phyloP scores from a whole-genome alignment of 2,113 vertebrate genomes.

The Thymallus thymallus region DNA sequence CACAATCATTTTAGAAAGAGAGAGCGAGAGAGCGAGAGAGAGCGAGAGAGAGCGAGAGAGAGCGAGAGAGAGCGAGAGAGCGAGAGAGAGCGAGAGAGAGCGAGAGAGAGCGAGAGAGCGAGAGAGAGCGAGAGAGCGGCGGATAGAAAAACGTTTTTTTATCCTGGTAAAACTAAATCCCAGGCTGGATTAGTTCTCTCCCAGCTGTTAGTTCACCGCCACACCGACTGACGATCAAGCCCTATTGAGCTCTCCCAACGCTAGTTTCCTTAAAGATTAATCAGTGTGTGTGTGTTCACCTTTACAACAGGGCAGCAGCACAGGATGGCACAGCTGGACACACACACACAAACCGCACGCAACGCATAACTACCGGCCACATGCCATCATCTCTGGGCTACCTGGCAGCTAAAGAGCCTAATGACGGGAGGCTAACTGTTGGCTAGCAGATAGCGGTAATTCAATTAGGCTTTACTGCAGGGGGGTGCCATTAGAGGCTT shows the following conservation, averaged over 20 bases:
- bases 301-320: conserved; percentile 30
- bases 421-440: conserved; percentile 15
- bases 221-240: conserved; percentile 24
- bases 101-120: conserved; percentile 21
- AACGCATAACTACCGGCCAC: conserved; percentile 19
- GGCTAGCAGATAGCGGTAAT: conserved; percentile 56
- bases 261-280: conserved; percentile 64
- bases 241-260: conserved; percentile 59
- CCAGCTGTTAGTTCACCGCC: conserved; percentile 57
- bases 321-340: conserved; percentile 10
- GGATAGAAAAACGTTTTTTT: conserved; percentile 1
- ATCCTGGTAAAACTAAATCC: conserved; percentile 46
- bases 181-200: conserved; percentile 56
- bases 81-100: background rate
- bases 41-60: no score
- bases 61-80: no score
- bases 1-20: no score
- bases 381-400: conserved; percentile 70
- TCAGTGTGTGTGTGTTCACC: conserved; percentile 41
- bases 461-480: conserved; percentile 74
- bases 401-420: conserved; percentile 52
- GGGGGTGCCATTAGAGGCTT: conserved; percentile 51
- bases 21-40: no score
- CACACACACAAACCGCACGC: background rate
- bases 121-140: background rate